Conservation (phyloP, 2,113 vertebrate species). For the Trogon melanurus region DNA sequence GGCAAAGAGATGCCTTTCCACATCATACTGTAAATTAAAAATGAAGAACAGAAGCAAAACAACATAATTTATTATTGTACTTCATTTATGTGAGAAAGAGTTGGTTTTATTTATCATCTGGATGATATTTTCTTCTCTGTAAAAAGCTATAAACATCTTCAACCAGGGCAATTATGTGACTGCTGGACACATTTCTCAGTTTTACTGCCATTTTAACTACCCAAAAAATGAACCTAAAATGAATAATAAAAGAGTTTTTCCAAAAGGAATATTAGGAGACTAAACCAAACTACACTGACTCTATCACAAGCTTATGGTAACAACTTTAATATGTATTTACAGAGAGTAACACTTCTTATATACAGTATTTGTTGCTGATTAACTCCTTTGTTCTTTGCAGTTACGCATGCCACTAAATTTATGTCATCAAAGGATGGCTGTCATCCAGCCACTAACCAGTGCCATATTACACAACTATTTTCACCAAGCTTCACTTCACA, state of each 20-base stretch:
- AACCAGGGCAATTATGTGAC: constrained; percentile 13
- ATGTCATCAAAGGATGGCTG: constrained; percentile 43
- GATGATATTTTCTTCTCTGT: constrained; percentile 32
- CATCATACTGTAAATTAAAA: not conserved
- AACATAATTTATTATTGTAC: not conserved
- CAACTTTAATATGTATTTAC: constrained; percentile 41
- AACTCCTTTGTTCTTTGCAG: constrained; percentile 43
- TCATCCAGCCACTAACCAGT: constrained; percentile 39
- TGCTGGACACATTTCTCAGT: not conserved
- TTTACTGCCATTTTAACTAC: not conserved
- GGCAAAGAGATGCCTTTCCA: not conserved
- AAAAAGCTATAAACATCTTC: not conserved
- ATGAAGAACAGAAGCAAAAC: constrained; percentile 37
- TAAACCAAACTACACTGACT: not conserved
- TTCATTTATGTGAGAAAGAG: not conserved
- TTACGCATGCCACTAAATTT: constrained; percentile 18
- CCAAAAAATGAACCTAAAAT: not conserved
- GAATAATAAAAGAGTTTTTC: not conserved
- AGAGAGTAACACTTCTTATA: not conserved
- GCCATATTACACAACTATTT: constrained; percentile 56
- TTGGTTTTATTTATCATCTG: constrained; percentile 42
- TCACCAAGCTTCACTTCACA: constrained; percentile 45
- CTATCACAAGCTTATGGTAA: not conserved
- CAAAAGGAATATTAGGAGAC: not conserved
- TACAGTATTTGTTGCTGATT: constrained; percentile 14